Evolutionary conservation across 2,113 vertebrate genomes (phyloP).

Genomic region (Cnemophilus loriae): DNA sequence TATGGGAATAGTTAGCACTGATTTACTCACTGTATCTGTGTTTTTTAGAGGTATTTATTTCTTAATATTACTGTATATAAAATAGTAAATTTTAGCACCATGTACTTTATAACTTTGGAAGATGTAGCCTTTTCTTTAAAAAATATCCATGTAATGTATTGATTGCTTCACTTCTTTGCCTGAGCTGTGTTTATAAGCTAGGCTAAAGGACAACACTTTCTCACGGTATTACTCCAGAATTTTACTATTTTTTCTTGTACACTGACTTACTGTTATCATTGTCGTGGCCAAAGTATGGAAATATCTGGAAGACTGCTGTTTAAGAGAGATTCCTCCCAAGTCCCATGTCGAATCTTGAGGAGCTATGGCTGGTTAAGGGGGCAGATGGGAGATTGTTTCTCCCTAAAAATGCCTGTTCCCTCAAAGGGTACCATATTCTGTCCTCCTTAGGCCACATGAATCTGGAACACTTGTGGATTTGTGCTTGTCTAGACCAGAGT

Average conservation of each 20-base stretch:
- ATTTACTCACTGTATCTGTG: not conserved
- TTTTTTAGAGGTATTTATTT: not conserved
- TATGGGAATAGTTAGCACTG: not conserved
- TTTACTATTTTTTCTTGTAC: not conserved
- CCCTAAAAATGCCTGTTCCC: not conserved
- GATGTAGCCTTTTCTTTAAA: not conserved
- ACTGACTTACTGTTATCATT: not conserved
- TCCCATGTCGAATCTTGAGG: not conserved
- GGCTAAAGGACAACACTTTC: not conserved
- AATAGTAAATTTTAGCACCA: not conserved
- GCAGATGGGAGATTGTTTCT: not conserved
- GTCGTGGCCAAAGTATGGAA: not conserved
- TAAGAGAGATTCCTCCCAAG: not conserved
- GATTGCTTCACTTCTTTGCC: not conserved
- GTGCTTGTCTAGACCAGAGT: not conserved
- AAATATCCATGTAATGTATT: not conserved
- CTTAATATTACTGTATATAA: not conserved
- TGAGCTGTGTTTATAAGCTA: not conserved
- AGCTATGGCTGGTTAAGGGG: not conserved
- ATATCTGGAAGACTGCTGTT: not conserved
- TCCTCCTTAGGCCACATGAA: not conserved
- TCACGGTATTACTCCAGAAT: not conserved
- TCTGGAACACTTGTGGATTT: not conserved
- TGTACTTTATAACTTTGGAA: not conserved
- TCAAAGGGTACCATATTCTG: not conserved